Base-by-base conservation (phyloP, 2,888 invertebrate genomes). In the Autographa gamma region DNA sequence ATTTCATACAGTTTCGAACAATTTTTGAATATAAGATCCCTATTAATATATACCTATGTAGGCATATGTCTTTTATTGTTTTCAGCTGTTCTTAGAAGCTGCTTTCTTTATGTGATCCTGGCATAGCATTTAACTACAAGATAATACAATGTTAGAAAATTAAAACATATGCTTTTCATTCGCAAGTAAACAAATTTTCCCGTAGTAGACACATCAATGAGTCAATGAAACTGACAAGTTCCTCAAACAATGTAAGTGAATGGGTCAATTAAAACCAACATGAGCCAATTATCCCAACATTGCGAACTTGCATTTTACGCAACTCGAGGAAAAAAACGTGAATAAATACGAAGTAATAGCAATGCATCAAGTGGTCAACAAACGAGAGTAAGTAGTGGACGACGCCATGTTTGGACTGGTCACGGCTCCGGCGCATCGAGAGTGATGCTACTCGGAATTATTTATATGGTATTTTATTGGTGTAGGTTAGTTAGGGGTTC, bases 351-450 rank as follows among this genome's bases (percentile, higher is more conserved):
- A 31, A 19, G 43, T 63, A 60, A 54, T 43, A 54, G 48, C 14
- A 19, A 48, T 77, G n/a, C n/a, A 76, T 67, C 64, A 63, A 65
- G 72, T 63, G 56, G 56, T 79, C 60, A 25, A 58, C 54, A 56
- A 41, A 69, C 41, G 34, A 71, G 69, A 68, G 67, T 66, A 64
- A 60, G 18, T 64, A 34, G 14, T 80, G 61, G 43, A 63, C 3
- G 79, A 69, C 67, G 8, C 84, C 82, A 65, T 82, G 70, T 66
- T 63, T 58, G 69, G 13, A 14, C n/a, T 13, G 63, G 41, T 69
- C 69, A 19, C 0, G 58, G 64, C 59, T 64, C 7, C n/a, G 16
- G 66, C 32, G 68, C 80, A 72, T 78, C 72, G 66, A 41, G 34
- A 18, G 5, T 7, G 31, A 70, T 75, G 43, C 25, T 71, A 72